A percentile compares a stretch with the other conserved stretches of the same genome.
Evolutionary conservation across 2,888 invertebrate species (phyloP).

Genomic region (Lasiommata megera): DNA sequence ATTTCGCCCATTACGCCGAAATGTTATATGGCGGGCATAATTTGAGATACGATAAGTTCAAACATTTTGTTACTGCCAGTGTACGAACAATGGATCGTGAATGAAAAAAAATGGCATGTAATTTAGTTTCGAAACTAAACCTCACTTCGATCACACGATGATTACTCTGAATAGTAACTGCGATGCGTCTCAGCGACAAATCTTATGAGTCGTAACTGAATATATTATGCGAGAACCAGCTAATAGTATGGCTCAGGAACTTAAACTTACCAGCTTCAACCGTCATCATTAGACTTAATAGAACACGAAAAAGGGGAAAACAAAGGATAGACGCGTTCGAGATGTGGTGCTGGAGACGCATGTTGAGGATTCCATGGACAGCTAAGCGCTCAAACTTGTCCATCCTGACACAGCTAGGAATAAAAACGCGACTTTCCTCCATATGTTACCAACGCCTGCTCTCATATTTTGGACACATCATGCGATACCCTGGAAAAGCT

Average conservation of each 20-base stretch:
- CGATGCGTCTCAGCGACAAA: constrained; percentile 12
- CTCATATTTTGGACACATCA: no score
- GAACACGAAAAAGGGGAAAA: no score
- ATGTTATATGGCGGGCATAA: constrained; percentile 50
- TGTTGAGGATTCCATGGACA: no score
- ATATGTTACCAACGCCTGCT: no score
- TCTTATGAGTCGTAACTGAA: neutral
- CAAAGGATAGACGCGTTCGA: no score
- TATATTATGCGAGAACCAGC: neutral
- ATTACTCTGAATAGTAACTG: constrained; percentile 41
- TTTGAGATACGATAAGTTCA: constrained; percentile 56
- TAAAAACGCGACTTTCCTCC: no score
- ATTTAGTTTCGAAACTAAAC: constrained; percentile 42
- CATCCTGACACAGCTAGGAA: no score
- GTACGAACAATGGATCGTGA: constrained; percentile 56
- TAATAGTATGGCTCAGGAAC: constrained; percentile 12
- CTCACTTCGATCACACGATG: constrained; percentile 38
- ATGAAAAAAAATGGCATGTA: constrained; percentile 55
- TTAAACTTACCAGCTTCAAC: no score
- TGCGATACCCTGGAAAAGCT: no score
- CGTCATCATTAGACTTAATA: no score
- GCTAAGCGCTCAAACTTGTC: no score
- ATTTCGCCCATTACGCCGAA: constrained; percentile 54
- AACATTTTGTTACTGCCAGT: constrained; percentile 43
- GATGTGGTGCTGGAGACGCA: no score